These are phyloP conservation scores for Capra hircus DNA, from an alignment of 2,113 vertebrate genomes.

Conservation along the genomic window DNA sequence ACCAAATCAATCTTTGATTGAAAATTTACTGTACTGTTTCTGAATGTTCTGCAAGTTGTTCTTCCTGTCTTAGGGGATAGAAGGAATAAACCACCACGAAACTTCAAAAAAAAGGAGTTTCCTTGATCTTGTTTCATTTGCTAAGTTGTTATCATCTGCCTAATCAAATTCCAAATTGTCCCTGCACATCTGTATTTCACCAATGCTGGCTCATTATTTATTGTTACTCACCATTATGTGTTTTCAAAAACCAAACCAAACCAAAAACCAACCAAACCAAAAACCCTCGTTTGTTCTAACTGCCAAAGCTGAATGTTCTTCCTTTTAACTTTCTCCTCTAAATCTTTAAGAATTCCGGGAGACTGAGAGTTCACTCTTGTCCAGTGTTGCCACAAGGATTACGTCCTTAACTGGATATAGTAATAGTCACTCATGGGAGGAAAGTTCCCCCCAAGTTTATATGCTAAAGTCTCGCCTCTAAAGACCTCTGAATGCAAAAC, in stretches of 20 bases:
- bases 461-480: not conserved
- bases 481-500: not conserved
- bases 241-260: not conserved
- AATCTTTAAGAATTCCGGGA: not conserved
- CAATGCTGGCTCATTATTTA: not conserved
- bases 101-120: not conserved
- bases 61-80: not conserved
- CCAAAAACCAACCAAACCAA: not conserved
- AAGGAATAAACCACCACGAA: not conserved
- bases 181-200: not conserved
- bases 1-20: not conserved
- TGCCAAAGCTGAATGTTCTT: not conserved
- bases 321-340: not conserved
- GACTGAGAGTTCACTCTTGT: not conserved
- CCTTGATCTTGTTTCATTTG: not conserved
- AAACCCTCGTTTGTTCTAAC: not conserved
- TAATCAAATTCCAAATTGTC: not conserved
- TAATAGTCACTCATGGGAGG: not conserved
- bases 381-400: not conserved
- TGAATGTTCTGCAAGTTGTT: not conserved
- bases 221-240: not conserved
- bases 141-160: not conserved
- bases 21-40: not conserved
- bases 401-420: not conserved
- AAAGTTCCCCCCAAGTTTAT: not conserved